These are phyloP conservation scores for Drosophila orosa DNA, from an alignment of 1,140 invertebrate genomes.

Conservation along the genomic window DNA sequence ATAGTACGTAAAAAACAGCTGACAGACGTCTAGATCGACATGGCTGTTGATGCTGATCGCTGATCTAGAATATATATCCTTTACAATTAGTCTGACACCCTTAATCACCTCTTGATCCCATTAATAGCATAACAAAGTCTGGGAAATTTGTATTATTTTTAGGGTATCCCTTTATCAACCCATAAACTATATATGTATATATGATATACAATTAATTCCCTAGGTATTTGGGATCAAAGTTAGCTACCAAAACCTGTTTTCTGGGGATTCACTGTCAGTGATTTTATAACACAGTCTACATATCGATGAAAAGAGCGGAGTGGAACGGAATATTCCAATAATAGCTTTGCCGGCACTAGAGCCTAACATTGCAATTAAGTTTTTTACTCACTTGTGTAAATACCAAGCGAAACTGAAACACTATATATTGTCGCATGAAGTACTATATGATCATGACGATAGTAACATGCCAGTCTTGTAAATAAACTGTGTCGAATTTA, in stretches of 20 bases:
- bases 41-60: background rate
- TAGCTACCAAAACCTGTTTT: background rate
- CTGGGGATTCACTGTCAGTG: background rate
- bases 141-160: background rate
- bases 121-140: background rate
- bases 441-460: background rate
- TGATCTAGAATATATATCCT: too few species aligned
- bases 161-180: background rate
- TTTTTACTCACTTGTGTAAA: slow-evolving; percentile 16
- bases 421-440: background rate
- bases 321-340: background rate
- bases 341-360: background rate
- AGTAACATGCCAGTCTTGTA: background rate
- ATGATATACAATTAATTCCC: background rate
- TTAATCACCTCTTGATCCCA: background rate
- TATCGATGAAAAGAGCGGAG: background rate
- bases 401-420: background rate
- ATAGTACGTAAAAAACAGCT: background rate
- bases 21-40: background rate
- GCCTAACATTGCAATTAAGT: slow-evolving; percentile 11
- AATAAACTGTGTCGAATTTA: background rate
- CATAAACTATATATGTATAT: background rate
- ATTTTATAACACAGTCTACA: background rate
- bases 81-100: too few species aligned
- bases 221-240: background rate